Base-by-base conservation (phyloP, 2,797 vertebrate species). In the Girardinus metallicus region DNA sequence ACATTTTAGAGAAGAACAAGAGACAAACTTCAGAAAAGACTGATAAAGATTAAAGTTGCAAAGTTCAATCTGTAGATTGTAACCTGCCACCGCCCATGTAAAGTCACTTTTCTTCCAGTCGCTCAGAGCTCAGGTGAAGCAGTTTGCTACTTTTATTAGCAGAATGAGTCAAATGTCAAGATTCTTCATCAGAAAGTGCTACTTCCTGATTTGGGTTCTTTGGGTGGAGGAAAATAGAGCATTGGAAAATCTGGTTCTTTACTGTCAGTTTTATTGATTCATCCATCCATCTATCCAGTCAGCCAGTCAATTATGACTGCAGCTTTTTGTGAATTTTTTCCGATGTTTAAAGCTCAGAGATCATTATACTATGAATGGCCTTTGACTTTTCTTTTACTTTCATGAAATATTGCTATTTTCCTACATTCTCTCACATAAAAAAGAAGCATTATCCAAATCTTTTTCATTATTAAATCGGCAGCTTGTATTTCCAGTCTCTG, bases 401-500 rank as follows among this genome's bases (percentile, higher is more conserved):
- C 8, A 41, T 12, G 0, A 43, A 70, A 70, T 70, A n/a, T 7
- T 29, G 3, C 5, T 13, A 13, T 68, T 71, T 15, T 71, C 23
- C n/a, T n/a, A 6, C 13, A 44, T 70, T 79, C 34, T 34, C 7
- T 76, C 1, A 77, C 10, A 57, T 1, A 21, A 6, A 46, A 73
- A 75, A 53, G 73, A 62, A 23, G 34, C 70, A 41, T 34, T 74
- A 83, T 23, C 23, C 51, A 29, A 76, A 86, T 43, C n/a, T 15
- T 4, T 75, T 26, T 79, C 21, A 21, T 31, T 15, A 1, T 23
- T 68, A 31, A 86, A 75, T 78, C 57, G 36, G 44, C 79, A 84
- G 80, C 79, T 88, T 87, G 47, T 43, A 36, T 82, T 79, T 75
- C 66, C 47, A 79, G 36, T 60, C n/a, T 47, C 36, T 51, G 15